A percentile compares a stretch with the other conserved stretches of the same genome.
phyloP scores from a whole-genome alignment of 2,113 vertebrate species.

The Anseranas semipalmata region DNA sequence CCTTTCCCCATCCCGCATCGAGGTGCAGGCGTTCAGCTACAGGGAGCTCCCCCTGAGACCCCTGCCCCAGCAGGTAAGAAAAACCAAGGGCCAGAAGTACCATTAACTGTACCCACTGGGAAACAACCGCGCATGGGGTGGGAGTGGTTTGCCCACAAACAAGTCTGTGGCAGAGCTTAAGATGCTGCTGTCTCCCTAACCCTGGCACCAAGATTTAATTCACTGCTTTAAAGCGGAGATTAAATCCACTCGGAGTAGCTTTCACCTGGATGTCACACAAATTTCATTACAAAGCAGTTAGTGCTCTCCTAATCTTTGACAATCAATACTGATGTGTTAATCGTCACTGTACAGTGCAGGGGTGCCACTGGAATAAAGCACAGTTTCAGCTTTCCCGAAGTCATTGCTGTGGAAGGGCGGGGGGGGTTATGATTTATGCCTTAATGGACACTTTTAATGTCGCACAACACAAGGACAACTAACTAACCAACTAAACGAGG shows the following conservation, averaged over 20 bases:
- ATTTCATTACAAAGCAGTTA: not conserved
- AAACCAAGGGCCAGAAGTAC: fast-evolving
- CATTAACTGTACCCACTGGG: fast-evolving
- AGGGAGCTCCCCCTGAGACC: not conserved
- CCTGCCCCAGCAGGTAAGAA: not conserved
- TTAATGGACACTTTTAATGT: fast-evolving
- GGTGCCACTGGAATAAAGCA: fast-evolving
- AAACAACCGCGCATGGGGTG: not conserved
- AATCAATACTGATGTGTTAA: fast-evolving
- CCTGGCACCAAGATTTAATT: not conserved
- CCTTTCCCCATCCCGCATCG: not conserved
- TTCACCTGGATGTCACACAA: not conserved
- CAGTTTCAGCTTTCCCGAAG: fast-evolving
- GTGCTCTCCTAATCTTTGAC: fast-evolving
- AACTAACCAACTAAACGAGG: no score
- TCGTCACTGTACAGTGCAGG: not conserved
- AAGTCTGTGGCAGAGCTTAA: not conserved
- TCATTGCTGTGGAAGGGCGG: fast-evolving
- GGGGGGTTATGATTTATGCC: fast-evolving
- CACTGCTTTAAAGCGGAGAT: not conserved
- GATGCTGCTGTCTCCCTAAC: not conserved
- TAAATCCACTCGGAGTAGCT: not conserved
- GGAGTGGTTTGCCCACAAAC: fast-evolving
- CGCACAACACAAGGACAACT: no score
- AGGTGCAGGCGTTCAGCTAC: not conserved